Evolutionary conservation across 1,140 invertebrate species (phyloP).

Genomic region (Drosophila triauraria): DNA sequence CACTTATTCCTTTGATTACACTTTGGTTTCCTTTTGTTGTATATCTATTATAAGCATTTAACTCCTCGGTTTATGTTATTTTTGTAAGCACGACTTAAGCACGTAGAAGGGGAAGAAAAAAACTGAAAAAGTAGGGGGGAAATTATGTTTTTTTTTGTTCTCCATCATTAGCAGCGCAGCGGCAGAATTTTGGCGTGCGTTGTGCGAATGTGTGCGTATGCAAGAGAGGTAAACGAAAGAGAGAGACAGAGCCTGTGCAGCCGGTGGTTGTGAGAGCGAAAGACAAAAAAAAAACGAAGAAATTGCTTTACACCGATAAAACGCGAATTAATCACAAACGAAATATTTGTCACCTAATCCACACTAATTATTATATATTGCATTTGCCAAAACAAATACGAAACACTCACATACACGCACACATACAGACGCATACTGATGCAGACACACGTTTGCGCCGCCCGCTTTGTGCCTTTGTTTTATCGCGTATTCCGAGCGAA

Average conservation of each 20-base stretch:
- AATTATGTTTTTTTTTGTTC: slow-evolving; percentile 42
- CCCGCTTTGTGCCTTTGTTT: slow-evolving; percentile 55
- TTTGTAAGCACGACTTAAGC: slow-evolving; percentile 76
- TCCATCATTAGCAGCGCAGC: slow-evolving; percentile 50
- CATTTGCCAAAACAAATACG: slow-evolving; percentile 56
- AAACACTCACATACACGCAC: slow-evolving; percentile 31
- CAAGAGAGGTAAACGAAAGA: slow-evolving; percentile 12
- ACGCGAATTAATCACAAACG: slow-evolving; percentile 14
- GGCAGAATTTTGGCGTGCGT: slow-evolving; percentile 51
- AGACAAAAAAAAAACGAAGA: slow-evolving; percentile 16
- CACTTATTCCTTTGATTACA: slow-evolving; percentile 55
- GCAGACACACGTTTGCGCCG: slow-evolving; percentile 21
- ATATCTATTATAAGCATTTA: slow-evolving; percentile 41
- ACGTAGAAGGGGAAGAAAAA: slow-evolving; percentile 73
- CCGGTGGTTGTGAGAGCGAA: slow-evolving; percentile 54
- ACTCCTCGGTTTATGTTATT: slow-evolving; percentile 28
- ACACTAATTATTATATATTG: slow-evolving; percentile 57
- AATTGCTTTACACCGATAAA: slow-evolving; percentile 56
- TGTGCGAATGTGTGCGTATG: slow-evolving; percentile 24
- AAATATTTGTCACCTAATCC: slow-evolving; percentile 41
- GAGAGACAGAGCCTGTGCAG: slow-evolving; percentile 44
- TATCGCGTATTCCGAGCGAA: slow-evolving; percentile 52
- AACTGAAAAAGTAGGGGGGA: slow-evolving; percentile 72
- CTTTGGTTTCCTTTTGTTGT: slow-evolving; percentile 53
- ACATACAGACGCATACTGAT: slow-evolving; percentile 1